Base-by-base conservation (phyloP, 2,797 vertebrate species). In the Luscinia megarhynchos region DNA sequence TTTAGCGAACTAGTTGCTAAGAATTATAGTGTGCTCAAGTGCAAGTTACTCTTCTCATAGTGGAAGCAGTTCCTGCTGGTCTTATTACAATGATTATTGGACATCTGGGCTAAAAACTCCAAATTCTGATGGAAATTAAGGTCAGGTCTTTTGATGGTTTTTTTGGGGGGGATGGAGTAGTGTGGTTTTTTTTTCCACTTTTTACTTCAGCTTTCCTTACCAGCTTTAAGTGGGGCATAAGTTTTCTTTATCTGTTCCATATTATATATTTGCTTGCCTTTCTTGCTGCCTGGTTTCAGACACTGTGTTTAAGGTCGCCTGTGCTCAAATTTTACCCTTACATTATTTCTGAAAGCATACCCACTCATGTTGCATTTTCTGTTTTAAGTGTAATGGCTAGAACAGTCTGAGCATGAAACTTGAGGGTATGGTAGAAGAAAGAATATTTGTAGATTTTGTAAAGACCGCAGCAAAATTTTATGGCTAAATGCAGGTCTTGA, bases 131-230 rank as follows among this genome's bases (percentile, higher is more conserved):
- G 24, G 11, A 80, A 61, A 54, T 50, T 2, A 29, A 38, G 10
- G 5, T 40, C 30, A 12, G 1, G 10, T 59, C 46, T 59, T 61
- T 8, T 18, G 38, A 9, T 66, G 43, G 16, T 72, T 32, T 41
- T 32, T 22, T 10, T 1, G 12, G 17, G 34, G 34, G 34, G 5
- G 2, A 7, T 15, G 10, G 10, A 15, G 3, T 8, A 1, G 26
- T 41, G 10, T 46, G 14, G 11, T 38, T 51, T 54, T 32, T 54
- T 43, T 45, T 50, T 45, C 7, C 12, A 2, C 21, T 40, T 58
- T 81, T 67, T 32, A 26, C 4, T 69, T 59, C 9, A 45, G 18
- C 9, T 36, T 69, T 75, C 12, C 32, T 58, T 87, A n/a, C 20
- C 29, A 14, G 22, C 61, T 81, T 0, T 18, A 57, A 82, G 8